Conservation (phyloP, 2,797 vertebrate species). For the Danionella dracula region DNA sequence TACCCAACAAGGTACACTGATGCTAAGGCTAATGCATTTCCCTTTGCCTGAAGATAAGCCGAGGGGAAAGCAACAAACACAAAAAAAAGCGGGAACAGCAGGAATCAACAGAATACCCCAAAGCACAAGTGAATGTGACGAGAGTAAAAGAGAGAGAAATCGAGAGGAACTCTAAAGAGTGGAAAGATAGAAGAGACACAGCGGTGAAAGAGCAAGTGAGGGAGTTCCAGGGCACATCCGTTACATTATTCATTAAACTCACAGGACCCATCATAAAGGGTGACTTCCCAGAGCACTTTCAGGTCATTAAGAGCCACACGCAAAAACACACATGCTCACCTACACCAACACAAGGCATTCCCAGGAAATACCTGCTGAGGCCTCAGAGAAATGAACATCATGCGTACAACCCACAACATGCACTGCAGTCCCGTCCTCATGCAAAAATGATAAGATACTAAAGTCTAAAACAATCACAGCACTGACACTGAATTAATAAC, state of each 20-base stretch:
- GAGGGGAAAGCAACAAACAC: background rate
- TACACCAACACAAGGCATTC: background rate
- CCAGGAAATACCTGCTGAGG: background rate
- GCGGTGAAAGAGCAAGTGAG: conserved; percentile 1
- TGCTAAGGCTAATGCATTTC: too few species aligned
- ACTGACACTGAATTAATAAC: too few species aligned
- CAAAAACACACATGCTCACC: background rate
- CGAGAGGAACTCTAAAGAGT: background rate
- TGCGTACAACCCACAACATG: too few species aligned
- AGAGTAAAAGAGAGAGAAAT: background rate
- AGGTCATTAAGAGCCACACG: conserved; percentile 30
- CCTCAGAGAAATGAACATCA: background rate
- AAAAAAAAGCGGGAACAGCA: background rate
- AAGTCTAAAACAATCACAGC: too few species aligned
- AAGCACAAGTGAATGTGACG: background rate
- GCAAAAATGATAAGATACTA: too few species aligned
- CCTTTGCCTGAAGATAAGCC: background rate
- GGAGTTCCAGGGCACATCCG: conserved; percentile 14
- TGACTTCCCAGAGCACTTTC: conserved; percentile 20
- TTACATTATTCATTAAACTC: conserved; percentile 45
- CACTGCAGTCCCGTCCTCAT: too few species aligned
- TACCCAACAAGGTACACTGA: too few species aligned
- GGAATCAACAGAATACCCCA: background rate
- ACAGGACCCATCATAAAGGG: conserved; percentile 13
- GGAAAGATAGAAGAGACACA: background rate